Base-by-base conservation (phyloP, 2,113 vertebrate species). In the Megaceryle torquata region DNA sequence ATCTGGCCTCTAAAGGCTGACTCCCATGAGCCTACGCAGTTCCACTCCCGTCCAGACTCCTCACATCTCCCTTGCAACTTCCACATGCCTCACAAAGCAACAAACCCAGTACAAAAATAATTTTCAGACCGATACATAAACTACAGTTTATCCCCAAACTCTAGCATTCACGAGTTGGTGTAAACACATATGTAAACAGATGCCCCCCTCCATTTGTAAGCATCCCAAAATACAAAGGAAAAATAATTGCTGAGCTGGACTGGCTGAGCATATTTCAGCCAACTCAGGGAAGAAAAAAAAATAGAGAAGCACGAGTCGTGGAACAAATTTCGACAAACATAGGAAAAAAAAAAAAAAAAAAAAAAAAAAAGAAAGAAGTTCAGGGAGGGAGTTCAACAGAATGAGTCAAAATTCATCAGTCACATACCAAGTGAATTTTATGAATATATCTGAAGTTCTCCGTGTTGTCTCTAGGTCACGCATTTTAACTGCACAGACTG, bases 1-100 rank as follows among this genome's bases (percentile, higher is more conserved):
- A 64, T 93, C 75, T 91, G 90, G 85, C 70, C 90, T 84, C 79
- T 57, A 25, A 89, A 87, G 54, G 39, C 68, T 83, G 76, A 75
- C 26, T 91, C n/a, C 59, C 4, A 4, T 26, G 35, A 88, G 76
- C 89, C 94, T 89, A 86, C n/a, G 2, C 85, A 95, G 88, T 31
- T 82, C 57, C 2, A 1, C 63, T 59, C 54, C 67, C 21, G 31
- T 88, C 70, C 61, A 87, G 44, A 44, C 82, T 88, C 48, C 63
- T 81, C 80, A 77, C 68, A 53, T 69, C 64, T 92, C 83, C n/a
- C 50, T 21, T 35, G 70, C 61, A 28, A 5, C 90, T 77, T 90
- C 56, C 51, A 80, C 22, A 28, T 0, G 5, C 9, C 64, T 70
- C 68, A 44, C 43, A 74, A 80, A 65, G n/a, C 57, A 71, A 46